phyloP scores from a whole-genome alignment of 2,888 invertebrate genomes.

The Ornithoptera alexandrae region DNA sequence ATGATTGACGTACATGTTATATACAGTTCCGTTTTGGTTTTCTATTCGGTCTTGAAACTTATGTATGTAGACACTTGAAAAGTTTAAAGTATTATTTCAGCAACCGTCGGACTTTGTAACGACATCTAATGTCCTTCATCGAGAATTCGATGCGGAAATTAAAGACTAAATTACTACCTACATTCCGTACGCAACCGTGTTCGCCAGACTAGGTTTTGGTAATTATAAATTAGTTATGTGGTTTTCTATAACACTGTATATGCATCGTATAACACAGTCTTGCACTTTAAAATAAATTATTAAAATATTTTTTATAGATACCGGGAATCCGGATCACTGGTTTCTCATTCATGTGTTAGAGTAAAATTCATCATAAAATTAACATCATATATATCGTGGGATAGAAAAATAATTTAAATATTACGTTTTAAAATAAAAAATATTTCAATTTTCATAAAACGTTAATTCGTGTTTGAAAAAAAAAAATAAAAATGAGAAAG shows the following conservation, averaged over 20 bases:
- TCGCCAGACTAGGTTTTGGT: constrained; percentile 25
- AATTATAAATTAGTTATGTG: constrained; percentile 22
- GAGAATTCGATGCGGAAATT: constrained; percentile 68
- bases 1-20: constrained; percentile 63
- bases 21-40: constrained; percentile 72
- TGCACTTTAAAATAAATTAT: background rate
- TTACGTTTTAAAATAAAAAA: too few relatives aligned
- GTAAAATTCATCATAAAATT: too few relatives aligned
- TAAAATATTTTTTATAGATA: too few relatives aligned
- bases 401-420: too few relatives aligned
- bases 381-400: too few relatives aligned
- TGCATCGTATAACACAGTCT: background rate
- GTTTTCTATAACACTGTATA: constrained; percentile 17
- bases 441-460: background rate
- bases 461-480: background rate
- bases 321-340: too few relatives aligned
- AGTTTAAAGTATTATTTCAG: constrained; percentile 19
- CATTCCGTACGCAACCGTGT: constrained; percentile 37
- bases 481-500: background rate
- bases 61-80: constrained; percentile 15
- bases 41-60: constrained; percentile 26
- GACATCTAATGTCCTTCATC: constrained; percentile 63
- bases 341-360: too few relatives aligned
- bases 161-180: constrained; percentile 66
- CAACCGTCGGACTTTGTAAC: constrained; percentile 26